Evolutionary conservation across 2,888 invertebrate genomes (phyloP), one percentile per base, ranked within the genome.

Genomic region (Nomada fabriciana): DNA sequence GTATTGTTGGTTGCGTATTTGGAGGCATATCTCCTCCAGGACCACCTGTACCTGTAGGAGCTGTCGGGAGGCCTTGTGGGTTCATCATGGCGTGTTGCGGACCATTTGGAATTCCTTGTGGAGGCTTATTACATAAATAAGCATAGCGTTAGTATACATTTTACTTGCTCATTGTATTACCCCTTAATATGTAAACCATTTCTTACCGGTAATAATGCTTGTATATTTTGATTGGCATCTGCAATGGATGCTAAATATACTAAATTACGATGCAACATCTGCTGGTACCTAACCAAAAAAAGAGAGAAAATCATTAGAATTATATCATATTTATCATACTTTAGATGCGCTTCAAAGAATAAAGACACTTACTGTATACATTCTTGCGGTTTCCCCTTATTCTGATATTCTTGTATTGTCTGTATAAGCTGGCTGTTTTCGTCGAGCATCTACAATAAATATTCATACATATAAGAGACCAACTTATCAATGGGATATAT

Each of bases 401-500:
- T 97, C 94, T 99, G 99, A 94, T 97, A 99, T 90, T 99, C 99
- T 94, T 98, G 98, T 92, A 99, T 99, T 11, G 98, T 98, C 95
- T 99, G 98, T 91, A 99, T 99, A 61, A 99, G 95, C 93, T 98
- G 98, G 89, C 98, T 98, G 94, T 99, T 99, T 94, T 99, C 99
- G 95, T 99, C 99, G 81, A 99, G 95, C 96, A 99, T 97, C 96
- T 99, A 92, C 18, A 87, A 20, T 80, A 81, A 80, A 29, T 20
- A 71, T n/a, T 76, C 42, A 52, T 36, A 52, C 36, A 43, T 18
- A 69, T 5, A 69, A 52, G 52, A 52, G 15, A 18, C 5, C 2
- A 20, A 29, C 57, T 52, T 25, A 60, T 59, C 9, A 9, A 47
- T 11, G 67, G 52, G 10, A 18, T 42, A 20, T 20, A 52, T 36